phyloP scores from a whole-genome alignment of 2,113 vertebrate genomes.

The Erinaceus europaeus region DNA sequence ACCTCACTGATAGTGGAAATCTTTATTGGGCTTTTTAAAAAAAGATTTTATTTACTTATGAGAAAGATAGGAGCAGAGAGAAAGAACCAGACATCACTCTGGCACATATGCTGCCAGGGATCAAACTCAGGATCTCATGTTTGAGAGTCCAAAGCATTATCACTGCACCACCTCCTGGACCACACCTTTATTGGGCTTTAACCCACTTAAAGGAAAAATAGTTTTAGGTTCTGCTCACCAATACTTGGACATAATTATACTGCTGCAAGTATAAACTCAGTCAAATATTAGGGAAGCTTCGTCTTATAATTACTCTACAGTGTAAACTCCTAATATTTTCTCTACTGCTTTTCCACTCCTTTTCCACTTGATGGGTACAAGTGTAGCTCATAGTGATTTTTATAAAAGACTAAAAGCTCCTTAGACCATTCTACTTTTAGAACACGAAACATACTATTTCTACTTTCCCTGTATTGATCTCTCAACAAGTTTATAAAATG shows the following conservation, averaged over 20 bases:
- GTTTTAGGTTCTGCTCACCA: background rate
- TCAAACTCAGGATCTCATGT: background rate
- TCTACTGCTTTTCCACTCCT: background rate
- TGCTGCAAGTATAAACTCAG: background rate
- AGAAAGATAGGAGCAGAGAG: no score
- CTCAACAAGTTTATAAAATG: conserved; percentile 30
- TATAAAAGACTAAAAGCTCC: background rate
- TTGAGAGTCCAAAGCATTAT: background rate
- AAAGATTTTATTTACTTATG: no score
- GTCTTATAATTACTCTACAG: background rate
- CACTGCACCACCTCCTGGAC: background rate
- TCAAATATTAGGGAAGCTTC: background rate
- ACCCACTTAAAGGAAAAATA: background rate
- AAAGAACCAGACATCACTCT: no score
- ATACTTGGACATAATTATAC: background rate
- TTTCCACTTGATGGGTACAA: background rate
- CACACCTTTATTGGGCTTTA: background rate
- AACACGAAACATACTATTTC: conserved; percentile 23
- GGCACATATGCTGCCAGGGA: background rate
- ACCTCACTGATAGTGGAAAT: background rate
- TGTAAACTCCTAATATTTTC: background rate
- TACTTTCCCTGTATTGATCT: background rate
- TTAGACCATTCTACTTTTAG: background rate
- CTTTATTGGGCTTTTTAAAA: no score
- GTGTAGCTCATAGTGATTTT: background rate